Evolutionary conservation across 2,113 vertebrate genomes (phyloP).

Genomic region (Pollachius pollachius): DNA sequence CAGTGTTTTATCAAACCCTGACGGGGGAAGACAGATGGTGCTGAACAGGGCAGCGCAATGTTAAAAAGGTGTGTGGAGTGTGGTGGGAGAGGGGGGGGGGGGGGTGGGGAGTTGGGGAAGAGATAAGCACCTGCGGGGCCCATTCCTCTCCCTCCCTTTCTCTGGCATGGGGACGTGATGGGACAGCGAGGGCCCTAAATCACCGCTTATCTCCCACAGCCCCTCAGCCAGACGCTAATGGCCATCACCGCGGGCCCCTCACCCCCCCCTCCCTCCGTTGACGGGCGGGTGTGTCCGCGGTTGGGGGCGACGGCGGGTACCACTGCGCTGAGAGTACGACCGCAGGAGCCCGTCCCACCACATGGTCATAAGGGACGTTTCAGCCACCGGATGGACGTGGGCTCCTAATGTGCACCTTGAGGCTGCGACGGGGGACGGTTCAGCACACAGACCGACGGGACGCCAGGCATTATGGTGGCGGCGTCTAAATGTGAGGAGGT

Average conservation of each 20-base stretch:
- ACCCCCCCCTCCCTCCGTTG: slow-evolving; percentile 2
- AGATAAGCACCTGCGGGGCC: slow-evolving; percentile 69
- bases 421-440: too few species aligned
- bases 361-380: not conserved
- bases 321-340: not conserved
- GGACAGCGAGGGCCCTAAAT: slow-evolving; percentile 66
- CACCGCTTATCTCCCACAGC: slow-evolving; percentile 76
- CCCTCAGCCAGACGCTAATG: slow-evolving; percentile 75
- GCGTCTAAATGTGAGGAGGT: too few species aligned
- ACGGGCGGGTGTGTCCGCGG: slow-evolving; percentile 37
- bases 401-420: too few species aligned
- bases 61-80: slow-evolving; percentile 77
- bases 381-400: too few species aligned
- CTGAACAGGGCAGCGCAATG: slow-evolving; percentile 66
- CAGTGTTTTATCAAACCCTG: slow-evolving; percentile 71
- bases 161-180: slow-evolving; percentile 57
- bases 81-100: slow-evolving; percentile 32
- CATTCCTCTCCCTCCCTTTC: slow-evolving; percentile 54
- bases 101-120: slow-evolving; percentile 1
- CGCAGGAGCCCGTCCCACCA: not conserved
- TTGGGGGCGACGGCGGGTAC: not conserved
- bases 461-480: too few species aligned
- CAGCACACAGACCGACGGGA: too few species aligned
- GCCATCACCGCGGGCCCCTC: slow-evolving; percentile 65
- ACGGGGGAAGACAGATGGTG: slow-evolving; percentile 74